Evolutionary conservation across 2,797 vertebrate species (phyloP).

Genomic region (Emys orbicularis): DNA sequence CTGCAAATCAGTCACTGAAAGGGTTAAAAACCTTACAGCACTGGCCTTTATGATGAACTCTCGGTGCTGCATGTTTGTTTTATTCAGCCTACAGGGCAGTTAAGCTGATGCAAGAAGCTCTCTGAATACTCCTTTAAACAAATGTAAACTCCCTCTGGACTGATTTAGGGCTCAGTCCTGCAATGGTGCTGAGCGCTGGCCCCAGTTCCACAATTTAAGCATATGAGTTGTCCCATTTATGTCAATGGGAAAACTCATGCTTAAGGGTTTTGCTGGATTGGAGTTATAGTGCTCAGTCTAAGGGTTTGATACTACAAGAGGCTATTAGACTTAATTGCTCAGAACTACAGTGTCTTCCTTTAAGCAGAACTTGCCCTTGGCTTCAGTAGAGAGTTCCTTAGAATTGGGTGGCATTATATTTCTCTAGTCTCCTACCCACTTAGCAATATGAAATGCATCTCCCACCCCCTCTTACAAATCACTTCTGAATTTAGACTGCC

Average conservation of each 20-base stretch:
- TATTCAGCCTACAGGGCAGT: neutral
- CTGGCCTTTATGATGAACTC: accelerated
- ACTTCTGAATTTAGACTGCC: neutral
- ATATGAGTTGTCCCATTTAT: neutral
- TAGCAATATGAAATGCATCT: neutral
- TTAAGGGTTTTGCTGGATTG: neutral
- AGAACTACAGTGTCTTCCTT: neutral
- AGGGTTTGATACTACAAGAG: neutral
- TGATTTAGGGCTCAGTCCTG: neutral
- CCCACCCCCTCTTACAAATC: neutral
- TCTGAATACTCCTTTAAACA: neutral
- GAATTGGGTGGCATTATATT: neutral
- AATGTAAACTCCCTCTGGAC: neutral
- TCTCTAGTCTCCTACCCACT: neutral
- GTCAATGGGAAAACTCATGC: neutral
- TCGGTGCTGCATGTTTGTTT: accelerated
- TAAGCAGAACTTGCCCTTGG: neutral
- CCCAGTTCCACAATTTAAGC: neutral
- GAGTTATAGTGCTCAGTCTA: neutral
- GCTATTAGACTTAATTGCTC: neutral
- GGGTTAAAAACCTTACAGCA: neutral
- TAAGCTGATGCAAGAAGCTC: neutral
- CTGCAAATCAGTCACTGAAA: neutral
- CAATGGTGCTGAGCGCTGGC: neutral
- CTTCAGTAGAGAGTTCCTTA: neutral